Conservation (phyloP, 2,113 vertebrate genomes). For the Cyanoramphus novaezelandiae region DNA sequence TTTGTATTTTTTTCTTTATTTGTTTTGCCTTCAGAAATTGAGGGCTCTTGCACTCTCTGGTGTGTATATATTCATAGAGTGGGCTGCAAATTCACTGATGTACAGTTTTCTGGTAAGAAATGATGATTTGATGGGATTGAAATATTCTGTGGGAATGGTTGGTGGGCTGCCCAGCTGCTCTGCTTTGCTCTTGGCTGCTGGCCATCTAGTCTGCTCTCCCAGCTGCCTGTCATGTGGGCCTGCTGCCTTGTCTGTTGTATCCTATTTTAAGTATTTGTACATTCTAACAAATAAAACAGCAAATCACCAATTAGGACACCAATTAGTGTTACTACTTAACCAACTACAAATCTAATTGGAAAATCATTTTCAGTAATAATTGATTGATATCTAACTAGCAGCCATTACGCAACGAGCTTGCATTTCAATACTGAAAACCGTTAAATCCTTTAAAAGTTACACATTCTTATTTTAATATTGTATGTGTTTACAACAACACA, state of each 20-base stretch:
- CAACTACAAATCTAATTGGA: slow-evolving; percentile 19
- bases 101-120: not conserved
- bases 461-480: not conserved
- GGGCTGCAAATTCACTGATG: not conserved
- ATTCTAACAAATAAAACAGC: slow-evolving; percentile 36
- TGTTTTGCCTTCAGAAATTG: slow-evolving; percentile 5
- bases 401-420: not conserved
- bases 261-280: slow-evolving; percentile 46
- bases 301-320: slow-evolving; percentile 56
- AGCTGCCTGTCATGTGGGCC: slow-evolving; percentile 57
- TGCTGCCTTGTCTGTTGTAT: slow-evolving; percentile 35
- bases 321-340: slow-evolving; percentile 39
- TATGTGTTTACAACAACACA: not conserved
- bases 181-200: slow-evolving; percentile 54
- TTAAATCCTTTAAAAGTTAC: not conserved
- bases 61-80: not conserved
- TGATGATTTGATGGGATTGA: slow-evolving; percentile 21
- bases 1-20: not conserved
- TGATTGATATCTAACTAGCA: slow-evolving; percentile 10
- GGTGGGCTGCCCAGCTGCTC: slow-evolving; percentile 67
- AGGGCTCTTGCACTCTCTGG: not conserved
- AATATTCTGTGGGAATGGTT: slow-evolving; percentile 42
- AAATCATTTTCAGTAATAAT: slow-evolving; percentile 33
- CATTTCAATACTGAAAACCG: not conserved
- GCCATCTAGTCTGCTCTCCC: slow-evolving; percentile 51